Evolutionary conservation across 2,888 invertebrate species (phyloP).

Genomic region (Tinea trinotella): DNA sequence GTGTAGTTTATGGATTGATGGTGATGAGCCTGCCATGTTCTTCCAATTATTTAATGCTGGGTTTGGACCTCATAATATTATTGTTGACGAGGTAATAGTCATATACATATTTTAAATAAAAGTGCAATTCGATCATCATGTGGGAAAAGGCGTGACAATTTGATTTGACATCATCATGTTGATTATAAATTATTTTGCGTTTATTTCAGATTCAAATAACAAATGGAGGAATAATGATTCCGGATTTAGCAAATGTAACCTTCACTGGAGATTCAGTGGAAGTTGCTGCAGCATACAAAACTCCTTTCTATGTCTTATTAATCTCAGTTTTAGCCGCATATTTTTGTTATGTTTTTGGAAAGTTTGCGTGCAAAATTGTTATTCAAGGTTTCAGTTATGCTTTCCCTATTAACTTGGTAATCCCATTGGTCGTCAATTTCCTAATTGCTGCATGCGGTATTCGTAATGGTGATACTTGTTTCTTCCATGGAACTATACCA

Average conservation of each 20-base stretch:
- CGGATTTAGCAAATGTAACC: constrained; percentile 83
- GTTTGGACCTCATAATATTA: constrained; percentile 84
- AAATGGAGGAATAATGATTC: constrained; percentile 73
- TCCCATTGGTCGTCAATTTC: constrained; percentile 90
- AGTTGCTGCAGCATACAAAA: constrained; percentile 78
- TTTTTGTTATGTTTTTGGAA: constrained; percentile 92
- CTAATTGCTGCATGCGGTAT: constrained; percentile 91
- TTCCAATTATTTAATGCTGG: constrained; percentile 82
- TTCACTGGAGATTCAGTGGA: constrained; percentile 83
- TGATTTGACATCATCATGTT: too few relatives aligned
- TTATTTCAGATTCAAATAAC: constrained; percentile 70
- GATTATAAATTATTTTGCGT: too few relatives aligned
- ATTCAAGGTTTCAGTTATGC: constrained; percentile 98
- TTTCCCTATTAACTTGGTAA: constrained; percentile 93
- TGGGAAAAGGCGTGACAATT: too few relatives aligned
- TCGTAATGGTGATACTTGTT: constrained; percentile 88
- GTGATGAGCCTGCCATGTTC: constrained; percentile 82
- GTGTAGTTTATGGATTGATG: constrained; percentile 80
- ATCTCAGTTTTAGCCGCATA: constrained; percentile 89
- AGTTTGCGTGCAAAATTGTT: constrained; percentile 96
- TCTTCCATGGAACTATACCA: constrained; percentile 88
- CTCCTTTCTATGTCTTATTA: constrained; percentile 82
- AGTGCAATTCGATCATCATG: too few relatives aligned
- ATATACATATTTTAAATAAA: too few relatives aligned
- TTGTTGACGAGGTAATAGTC: constrained; percentile 83